Evolutionary conservation across 2,113 vertebrate genomes (phyloP).

Genomic region (Lates calcarifer): DNA sequence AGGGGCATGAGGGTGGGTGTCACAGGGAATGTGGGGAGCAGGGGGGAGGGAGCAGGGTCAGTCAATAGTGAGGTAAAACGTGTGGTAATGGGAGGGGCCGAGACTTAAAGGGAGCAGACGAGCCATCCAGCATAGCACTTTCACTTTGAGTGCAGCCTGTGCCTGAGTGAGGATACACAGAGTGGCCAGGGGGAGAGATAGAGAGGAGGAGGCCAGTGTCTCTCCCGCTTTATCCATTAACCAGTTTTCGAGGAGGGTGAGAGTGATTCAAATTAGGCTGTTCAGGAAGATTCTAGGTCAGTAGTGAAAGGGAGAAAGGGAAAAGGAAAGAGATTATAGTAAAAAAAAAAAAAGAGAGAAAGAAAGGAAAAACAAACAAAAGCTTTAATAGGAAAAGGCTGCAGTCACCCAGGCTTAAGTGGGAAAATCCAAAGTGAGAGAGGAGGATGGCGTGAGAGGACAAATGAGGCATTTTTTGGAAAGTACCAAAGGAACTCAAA

Average conservation of each 20-base stretch:
- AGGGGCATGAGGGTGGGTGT: slow-evolving; percentile 55
- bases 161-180: slow-evolving; percentile 64
- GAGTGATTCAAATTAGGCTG: slow-evolving; percentile 57
- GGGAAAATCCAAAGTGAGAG: slow-evolving; percentile 78
- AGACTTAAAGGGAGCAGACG: slow-evolving; percentile 77
- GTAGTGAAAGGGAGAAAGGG: slow-evolving; percentile 35
- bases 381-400: slow-evolving; percentile 63
- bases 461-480: slow-evolving; percentile 67
- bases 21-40: slow-evolving; percentile 67
- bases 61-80: slow-evolving; percentile 80
- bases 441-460: slow-evolving; percentile 70
- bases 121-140: slow-evolving; percentile 75
- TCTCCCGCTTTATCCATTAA: slow-evolving; percentile 68
- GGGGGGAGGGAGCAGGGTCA: slow-evolving; percentile 70
- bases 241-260: slow-evolving; percentile 53
- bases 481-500: slow-evolving; percentile 75
- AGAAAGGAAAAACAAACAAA: slow-evolving; percentile 49
- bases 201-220: slow-evolving; percentile 60
- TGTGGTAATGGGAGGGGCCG: slow-evolving; percentile 79
- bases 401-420: slow-evolving; percentile 65
- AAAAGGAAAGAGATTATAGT: slow-evolving; percentile 41
- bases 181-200: slow-evolving; percentile 62
- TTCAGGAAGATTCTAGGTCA: slow-evolving; percentile 72
- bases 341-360: not conserved
- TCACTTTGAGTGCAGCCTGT: slow-evolving; percentile 78